These are phyloP conservation scores for Eublepharis macularius DNA, from an alignment of 2,113 vertebrate genomes.

Conservation along the genomic window DNA sequence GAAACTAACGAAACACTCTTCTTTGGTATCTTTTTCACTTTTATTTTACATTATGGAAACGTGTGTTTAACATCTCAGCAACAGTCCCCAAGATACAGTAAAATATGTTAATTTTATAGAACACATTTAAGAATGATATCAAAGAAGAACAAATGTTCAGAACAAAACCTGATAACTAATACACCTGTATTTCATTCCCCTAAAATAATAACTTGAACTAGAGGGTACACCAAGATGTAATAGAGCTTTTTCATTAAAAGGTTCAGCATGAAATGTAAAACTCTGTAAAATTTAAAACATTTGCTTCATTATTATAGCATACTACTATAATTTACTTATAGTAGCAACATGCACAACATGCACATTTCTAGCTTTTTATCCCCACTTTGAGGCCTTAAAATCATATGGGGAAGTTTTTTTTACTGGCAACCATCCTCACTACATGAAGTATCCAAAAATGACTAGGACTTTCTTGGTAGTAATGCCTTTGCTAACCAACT, in stretches of 20 bases:
- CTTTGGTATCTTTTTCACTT: constrained; percentile 50
- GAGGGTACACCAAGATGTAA: constrained; percentile 31
- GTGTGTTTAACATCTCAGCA: constrained; percentile 43
- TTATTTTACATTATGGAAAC: constrained; percentile 54
- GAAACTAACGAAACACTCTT: constrained; percentile 40
- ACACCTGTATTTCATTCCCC: constrained; percentile 21
- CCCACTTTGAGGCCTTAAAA: no score
- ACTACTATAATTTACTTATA: not conserved
- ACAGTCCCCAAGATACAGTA: constrained; percentile 35
- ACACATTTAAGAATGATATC: constrained; percentile 16
- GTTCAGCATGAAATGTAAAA: constrained; percentile 26
- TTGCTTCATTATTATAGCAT: constrained; percentile 16
- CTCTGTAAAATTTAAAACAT: constrained; percentile 24
- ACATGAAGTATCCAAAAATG: not conserved
- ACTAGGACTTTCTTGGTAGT: not conserved
- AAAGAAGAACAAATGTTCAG: constrained; percentile 33
- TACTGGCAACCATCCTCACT: not conserved
- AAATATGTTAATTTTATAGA: constrained; percentile 52
- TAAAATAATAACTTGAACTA: constrained; percentile 43
- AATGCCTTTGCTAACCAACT: not conserved
- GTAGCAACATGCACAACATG: not conserved
- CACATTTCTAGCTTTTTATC: not conserved
- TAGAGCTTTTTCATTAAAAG: constrained; percentile 28
- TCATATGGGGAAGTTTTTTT: no score
- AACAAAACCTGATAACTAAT: constrained; percentile 42